phyloP scores from a whole-genome alignment of 2,888 invertebrate genomes.

The Sycophila texana region DNA sequence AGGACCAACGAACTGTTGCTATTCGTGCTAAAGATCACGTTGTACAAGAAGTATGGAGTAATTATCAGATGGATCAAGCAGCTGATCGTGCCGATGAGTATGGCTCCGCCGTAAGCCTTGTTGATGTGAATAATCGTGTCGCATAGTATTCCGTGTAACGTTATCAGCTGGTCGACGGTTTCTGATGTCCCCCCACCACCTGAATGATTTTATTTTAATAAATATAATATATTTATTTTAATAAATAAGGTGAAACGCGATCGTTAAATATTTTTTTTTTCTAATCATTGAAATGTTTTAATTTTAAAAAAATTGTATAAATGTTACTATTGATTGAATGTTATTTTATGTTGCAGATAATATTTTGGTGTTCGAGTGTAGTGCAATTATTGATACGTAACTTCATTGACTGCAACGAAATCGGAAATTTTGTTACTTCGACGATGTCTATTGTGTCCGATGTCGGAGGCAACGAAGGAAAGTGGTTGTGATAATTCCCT shows the following conservation, averaged over 20 bases:
- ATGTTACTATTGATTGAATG: constrained; percentile 8
- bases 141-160: constrained; percentile 77
- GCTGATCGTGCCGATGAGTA: constrained; percentile 78
- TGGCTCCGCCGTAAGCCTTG: constrained; percentile 78
- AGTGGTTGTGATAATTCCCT: constrained; percentile 9
- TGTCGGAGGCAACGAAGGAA: constrained; percentile 30
- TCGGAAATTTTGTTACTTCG: constrained; percentile 49
- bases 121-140: constrained; percentile 78
- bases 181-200: constrained; percentile 29
- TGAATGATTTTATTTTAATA: constrained; percentile 9
- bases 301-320: constrained; percentile 30
- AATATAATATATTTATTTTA: too few species aligned
- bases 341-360: constrained; percentile 11
- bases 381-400: constrained; percentile 17
- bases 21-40: constrained; percentile 77
- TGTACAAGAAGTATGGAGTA: constrained; percentile 80
- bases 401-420: constrained; percentile 25
- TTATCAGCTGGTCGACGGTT: constrained; percentile 71
- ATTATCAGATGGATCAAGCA: constrained; percentile 80
- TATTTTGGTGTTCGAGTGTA: not conserved
- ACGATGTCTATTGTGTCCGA: constrained; percentile 33
- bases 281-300: not conserved
- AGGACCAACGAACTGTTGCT: constrained; percentile 77
- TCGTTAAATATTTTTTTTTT: not conserved
- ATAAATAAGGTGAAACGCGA: too few species aligned